A percentile compares a stretch with the other conserved stretches of the same genome.
These are phyloP conservation scores for Tanypteryx hageni DNA, from an alignment of 2,888 invertebrate genomes.

Conservation along the genomic window DNA sequence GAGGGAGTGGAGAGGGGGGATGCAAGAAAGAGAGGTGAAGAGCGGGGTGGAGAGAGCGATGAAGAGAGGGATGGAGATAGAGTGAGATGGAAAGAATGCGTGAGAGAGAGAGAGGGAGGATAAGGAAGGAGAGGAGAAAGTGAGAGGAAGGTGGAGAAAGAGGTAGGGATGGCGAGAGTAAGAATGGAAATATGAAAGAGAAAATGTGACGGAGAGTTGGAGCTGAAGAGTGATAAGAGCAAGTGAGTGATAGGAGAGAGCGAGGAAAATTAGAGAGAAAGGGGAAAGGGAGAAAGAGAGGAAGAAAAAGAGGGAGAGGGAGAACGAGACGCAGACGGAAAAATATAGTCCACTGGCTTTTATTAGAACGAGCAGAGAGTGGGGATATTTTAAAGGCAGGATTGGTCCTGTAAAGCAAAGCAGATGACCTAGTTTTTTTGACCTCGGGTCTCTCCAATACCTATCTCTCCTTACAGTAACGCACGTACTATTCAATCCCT, in stretches of 20 bases:
- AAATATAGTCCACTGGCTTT: too few relatives aligned
- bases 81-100: background rate
- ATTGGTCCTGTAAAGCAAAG: too few relatives aligned
- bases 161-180: background rate
- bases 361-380: too few relatives aligned
- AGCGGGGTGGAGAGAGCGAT: background rate
- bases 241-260: too few relatives aligned
- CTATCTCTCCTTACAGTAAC: too few relatives aligned
- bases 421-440: too few relatives aligned
- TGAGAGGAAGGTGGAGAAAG: background rate
- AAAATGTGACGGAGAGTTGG: too few relatives aligned
- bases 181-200: too few relatives aligned
- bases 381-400: too few relatives aligned
- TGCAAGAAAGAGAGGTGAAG: background rate
- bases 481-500: too few relatives aligned
- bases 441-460: too few relatives aligned
- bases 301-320: background rate
- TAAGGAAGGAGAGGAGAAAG: slow-evolving; percentile 11
- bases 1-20: background rate
- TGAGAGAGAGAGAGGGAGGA: background rate
- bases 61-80: background rate
- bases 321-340: background rate
- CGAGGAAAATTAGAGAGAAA: background rate
- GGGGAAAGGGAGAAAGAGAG: background rate
- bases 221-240: too few relatives aligned